Percentiles rank a stretch among this genome's conserved stretches.
Conservation (phyloP, 2,888 invertebrate genomes). For the Zygothrica quintamaculata region DNA sequence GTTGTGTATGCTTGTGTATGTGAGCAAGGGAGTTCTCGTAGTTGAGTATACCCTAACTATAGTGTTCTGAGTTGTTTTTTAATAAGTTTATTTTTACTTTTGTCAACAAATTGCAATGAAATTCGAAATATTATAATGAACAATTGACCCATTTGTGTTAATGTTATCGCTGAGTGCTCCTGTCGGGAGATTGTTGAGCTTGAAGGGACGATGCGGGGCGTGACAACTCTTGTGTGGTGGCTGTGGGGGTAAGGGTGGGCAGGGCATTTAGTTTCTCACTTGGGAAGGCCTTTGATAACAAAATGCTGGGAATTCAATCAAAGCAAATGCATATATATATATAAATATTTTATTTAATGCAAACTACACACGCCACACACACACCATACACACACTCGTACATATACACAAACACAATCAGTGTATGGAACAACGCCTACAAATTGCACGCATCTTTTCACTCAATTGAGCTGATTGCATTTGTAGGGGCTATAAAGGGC, state of each 20-base stretch:
- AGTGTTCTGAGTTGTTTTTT: too few relatives aligned
- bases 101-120: conserved; percentile 57
- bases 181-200: conserved; percentile 1
- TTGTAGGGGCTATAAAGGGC: conserved; percentile 19
- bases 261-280: conserved; percentile 10
- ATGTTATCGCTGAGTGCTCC: conserved; percentile 23
- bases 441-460: conserved; percentile 54
- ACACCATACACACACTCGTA: conserved; percentile 12
- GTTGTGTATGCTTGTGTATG: too few relatives aligned
- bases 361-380: conserved; percentile 34
- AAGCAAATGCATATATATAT: conserved; percentile 52
- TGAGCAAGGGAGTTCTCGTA: too few relatives aligned
- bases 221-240: not conserved
- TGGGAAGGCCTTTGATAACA: conserved; percentile 34
- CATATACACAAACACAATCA: conserved; percentile 3
- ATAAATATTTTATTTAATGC: conserved; percentile 18
- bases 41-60: too few relatives aligned
- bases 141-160: conserved; percentile 63
- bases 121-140: conserved; percentile 62
- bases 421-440: conserved; percentile 30
- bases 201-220: not conserved
- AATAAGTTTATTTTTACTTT: conserved; percentile 14
- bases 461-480: conserved; percentile 49
- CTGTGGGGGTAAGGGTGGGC: too few relatives aligned
- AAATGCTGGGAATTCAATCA: conserved; percentile 59